Conservation (phyloP, 2,888 invertebrate genomes). For the Mesochorus sp. region DNA sequence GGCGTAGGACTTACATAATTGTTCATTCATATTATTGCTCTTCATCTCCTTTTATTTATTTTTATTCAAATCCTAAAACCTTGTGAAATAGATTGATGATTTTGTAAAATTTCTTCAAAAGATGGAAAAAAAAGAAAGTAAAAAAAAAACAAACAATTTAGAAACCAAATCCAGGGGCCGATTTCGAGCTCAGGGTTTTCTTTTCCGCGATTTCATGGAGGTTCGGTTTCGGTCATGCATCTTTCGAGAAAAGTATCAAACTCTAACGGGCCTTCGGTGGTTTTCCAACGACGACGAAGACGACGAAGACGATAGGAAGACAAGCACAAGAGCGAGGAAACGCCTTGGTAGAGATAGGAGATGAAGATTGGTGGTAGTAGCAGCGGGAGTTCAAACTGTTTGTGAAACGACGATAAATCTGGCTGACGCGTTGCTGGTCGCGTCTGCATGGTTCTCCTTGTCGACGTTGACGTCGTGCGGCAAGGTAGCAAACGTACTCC, state of each 20-base stretch:
- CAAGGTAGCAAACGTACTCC: conserved; percentile 4
- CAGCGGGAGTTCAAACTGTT: conserved; percentile 44
- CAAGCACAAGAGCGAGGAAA: conserved; percentile 1
- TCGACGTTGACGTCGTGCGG: conserved; percentile 35
- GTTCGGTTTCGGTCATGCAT: neutral
- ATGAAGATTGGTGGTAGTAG: neutral
- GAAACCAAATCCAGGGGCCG: neutral
- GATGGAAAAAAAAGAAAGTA: no score
- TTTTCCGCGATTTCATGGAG: neutral
- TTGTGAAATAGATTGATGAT: no score
- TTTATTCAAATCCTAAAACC: neutral
- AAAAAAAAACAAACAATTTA: no score
- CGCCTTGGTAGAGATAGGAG: neutral
- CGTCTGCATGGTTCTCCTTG: conserved; percentile 46
- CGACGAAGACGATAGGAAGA: no score
- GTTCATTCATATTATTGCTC: no score
- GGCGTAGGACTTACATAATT: neutral
- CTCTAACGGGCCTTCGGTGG: neutral
- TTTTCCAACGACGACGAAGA: conserved; percentile 23
- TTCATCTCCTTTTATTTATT: neutral
- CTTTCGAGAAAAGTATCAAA: conserved; percentile 8
- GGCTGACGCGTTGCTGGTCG: conserved; percentile 52
- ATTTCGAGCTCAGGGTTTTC: neutral
- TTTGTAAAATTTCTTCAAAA: no score
- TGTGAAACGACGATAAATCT: conserved; percentile 56